phyloP scores from a whole-genome alignment of 2,113 vertebrate species.

The Datnioides undecimradiatus region DNA sequence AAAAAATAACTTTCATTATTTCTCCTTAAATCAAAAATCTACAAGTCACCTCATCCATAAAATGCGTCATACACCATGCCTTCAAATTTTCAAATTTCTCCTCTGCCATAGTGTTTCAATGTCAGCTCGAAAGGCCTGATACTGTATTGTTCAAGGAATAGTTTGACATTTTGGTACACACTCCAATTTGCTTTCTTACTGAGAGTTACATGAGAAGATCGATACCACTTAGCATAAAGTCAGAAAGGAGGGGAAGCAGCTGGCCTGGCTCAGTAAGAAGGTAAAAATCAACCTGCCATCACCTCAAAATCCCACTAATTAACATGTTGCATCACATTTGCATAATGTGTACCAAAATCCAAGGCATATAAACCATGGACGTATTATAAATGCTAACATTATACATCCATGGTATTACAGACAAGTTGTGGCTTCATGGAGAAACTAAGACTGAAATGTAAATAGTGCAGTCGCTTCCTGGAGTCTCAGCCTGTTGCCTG shows the following conservation, averaged over 20 bases:
- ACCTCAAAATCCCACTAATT: background rate
- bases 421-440: background rate
- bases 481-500: too few species aligned
- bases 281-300: background rate
- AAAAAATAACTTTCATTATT: background rate
- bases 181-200: background rate
- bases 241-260: background rate
- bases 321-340: background rate
- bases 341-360: background rate
- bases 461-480: too few species aligned
- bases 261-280: background rate
- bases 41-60: constrained; percentile 18
- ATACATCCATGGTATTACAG: too few species aligned
- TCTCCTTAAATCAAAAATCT: constrained; percentile 17
- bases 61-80: constrained; percentile 29
- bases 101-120: background rate
- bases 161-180: constrained; percentile 5
- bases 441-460: too few species aligned
- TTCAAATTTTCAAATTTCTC: constrained; percentile 3
- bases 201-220: background rate
- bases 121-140: background rate
- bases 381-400: too few species aligned
- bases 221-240: background rate
- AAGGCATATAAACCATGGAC: background rate
- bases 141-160: constrained; percentile 9